A percentile compares a stretch with the other conserved stretches of the same genome.
Evolutionary conservation across 2,888 invertebrate species (phyloP).

Genomic region (Himalopsyche tibetana): DNA sequence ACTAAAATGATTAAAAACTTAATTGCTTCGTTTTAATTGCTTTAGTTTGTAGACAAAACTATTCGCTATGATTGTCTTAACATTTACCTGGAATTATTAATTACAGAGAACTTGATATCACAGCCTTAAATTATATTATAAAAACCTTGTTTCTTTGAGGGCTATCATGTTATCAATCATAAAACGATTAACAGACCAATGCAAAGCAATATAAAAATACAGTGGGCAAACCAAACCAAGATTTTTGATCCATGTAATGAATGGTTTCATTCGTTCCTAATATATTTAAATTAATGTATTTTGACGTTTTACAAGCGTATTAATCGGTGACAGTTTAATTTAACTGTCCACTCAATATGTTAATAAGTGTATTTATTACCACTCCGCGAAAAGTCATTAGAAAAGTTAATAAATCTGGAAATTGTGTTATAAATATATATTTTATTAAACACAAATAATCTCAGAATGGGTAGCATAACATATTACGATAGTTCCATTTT

Average conservation of each 20-base stretch:
- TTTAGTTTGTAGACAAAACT: neutral
- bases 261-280: neutral
- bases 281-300: neutral
- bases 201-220: constrained; percentile 13
- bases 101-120: neutral
- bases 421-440: too few relatives aligned
- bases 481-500: too few relatives aligned
- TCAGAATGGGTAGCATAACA: too few relatives aligned
- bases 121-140: constrained; percentile 32
- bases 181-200: constrained; percentile 58
- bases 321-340: neutral
- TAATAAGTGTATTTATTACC: neutral
- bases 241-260: neutral
- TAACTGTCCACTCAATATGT: neutral
- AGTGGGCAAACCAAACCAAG: neutral
- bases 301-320: neutral
- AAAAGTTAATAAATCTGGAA: too few relatives aligned
- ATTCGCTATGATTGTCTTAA: neutral
- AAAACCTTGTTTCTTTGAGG: constrained; percentile 16
- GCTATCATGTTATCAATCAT: constrained; percentile 58
- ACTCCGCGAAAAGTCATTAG: too few relatives aligned
- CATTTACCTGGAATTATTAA: neutral
- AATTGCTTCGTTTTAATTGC: neutral
- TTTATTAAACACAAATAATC: too few relatives aligned
- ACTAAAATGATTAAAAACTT: neutral